Conservation (phyloP, 2,888 invertebrate genomes). For the Xanthostigma xanthostigma region DNA sequence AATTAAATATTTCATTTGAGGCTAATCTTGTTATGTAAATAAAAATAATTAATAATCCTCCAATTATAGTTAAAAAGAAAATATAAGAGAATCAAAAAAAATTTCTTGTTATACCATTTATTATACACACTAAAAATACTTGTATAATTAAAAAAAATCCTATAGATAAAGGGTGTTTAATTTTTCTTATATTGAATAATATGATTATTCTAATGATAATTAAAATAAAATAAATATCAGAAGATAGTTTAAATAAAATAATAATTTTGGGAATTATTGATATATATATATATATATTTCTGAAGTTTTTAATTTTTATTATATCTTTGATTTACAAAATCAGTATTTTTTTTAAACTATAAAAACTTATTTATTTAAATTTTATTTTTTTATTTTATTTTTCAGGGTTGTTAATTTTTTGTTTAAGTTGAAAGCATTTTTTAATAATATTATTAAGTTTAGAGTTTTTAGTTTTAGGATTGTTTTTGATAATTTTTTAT, state of each 20-base stretch:
- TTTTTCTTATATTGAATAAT: slow-evolving; percentile 27
- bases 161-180: slow-evolving; percentile 37
- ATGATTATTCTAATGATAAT: slow-evolving; percentile 22
- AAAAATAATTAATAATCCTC: slow-evolving; percentile 48
- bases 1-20: slow-evolving; percentile 41
- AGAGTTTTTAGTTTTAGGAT: slow-evolving; percentile 41
- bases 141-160: slow-evolving; percentile 37
- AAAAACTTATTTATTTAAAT: slow-evolving; percentile 34
- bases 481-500: slow-evolving; percentile 36
- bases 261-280: slow-evolving; percentile 57
- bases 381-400: slow-evolving; percentile 33
- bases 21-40: slow-evolving; percentile 47
- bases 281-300: slow-evolving; percentile 37
- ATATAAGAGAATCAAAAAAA: slow-evolving; percentile 45
- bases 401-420: slow-evolving; percentile 36
- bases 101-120: slow-evolving; percentile 32
- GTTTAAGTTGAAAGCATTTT: slow-evolving; percentile 41
- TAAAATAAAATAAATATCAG: slow-evolving; percentile 28
- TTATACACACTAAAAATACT: slow-evolving; percentile 33
- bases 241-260: slow-evolving; percentile 50
- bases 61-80: slow-evolving; percentile 44
- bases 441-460: slow-evolving; percentile 41
- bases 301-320: slow-evolving; percentile 45
- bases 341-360: slow-evolving; percentile 52
- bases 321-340: slow-evolving; percentile 53